Conservation (phyloP, 1,140 invertebrate genomes). For the Paralvinella palmiformis region DNA sequence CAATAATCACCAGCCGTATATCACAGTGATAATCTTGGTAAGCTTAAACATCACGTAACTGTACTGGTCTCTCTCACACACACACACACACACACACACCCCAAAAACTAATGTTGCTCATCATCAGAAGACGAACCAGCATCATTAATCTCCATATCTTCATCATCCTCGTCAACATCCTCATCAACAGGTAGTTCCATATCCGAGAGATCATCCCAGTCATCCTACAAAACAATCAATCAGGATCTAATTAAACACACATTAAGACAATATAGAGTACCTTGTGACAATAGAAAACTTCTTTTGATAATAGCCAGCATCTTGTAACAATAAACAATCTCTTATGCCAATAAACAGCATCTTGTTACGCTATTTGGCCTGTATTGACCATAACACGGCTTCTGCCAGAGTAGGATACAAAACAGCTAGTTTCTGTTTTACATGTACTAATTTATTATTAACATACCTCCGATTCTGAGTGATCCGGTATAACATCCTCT, state of each 20-base stretch:
- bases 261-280: not conserved
- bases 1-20: no score
- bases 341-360: not conserved
- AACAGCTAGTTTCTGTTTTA: not conserved
- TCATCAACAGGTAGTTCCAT: no score
- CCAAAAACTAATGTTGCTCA: no score
- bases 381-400: not conserved
- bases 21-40: no score
- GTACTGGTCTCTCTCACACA: no score
- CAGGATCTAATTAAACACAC: not conserved
- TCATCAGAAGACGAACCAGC: no score
- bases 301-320: no score
- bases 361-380: not conserved
- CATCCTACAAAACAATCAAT: constrained; percentile 3
- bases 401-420: not conserved
- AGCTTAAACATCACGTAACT: no score
- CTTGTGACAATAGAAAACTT: not conserved
- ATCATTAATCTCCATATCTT: no score
- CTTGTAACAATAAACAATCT: no score
- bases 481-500: not conserved
- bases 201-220: constrained; percentile 26
- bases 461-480: not conserved
- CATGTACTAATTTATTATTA: not conserved
- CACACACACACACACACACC: no score
- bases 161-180: no score